Base-by-base conservation (phyloP, 2,888 invertebrate species). In the Sesamia inferens region DNA sequence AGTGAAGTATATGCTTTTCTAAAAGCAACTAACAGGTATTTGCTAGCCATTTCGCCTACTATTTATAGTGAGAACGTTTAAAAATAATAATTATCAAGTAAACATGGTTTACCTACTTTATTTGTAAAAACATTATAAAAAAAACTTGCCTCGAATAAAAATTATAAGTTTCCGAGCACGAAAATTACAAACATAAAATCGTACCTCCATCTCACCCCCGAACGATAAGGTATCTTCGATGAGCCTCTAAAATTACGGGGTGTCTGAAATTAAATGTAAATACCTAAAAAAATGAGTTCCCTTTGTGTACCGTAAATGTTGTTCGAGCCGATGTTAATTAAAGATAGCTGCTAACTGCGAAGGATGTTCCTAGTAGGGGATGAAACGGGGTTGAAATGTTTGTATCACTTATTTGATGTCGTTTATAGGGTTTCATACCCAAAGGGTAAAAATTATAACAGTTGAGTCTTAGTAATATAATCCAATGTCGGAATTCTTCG, bases 241-340 rank as follows among this genome's bases (percentile, higher is more conserved):
- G 77, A 74, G 72, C 64, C 73, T 59, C 55, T 66, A 31, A 74
- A 77, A 83, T 81, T 76, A 73, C 55, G 42, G 54, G 67, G 66
- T 75, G 82, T 83, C 83, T 78, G 76, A 89, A 90, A 90, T 91
- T 88, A 88, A 91, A 89, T 84, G 88, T 90, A 90, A 90, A 90
- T 88, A 89, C 86, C 84, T 85, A 84, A 79, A 89, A 88, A 90
- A 89, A 87, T 87, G 81, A 87, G 84, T 88, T 85, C 75, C 76
- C 71, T 78, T 85, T 85, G 83, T 85, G 81, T 83, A 77, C 68
- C 22, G 55, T 68, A 74, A 83, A 86, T 76, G 79, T 75, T 81
- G 72, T 76, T 83, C 65, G 66, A 62, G 44, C 69, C 65, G 83
- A 85, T 86, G 75, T 83, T 84, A 83, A 86, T 86, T 84, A 84